Evolutionary conservation across 2,113 vertebrate species (phyloP).

Genomic region (Corythornis cristatus): DNA sequence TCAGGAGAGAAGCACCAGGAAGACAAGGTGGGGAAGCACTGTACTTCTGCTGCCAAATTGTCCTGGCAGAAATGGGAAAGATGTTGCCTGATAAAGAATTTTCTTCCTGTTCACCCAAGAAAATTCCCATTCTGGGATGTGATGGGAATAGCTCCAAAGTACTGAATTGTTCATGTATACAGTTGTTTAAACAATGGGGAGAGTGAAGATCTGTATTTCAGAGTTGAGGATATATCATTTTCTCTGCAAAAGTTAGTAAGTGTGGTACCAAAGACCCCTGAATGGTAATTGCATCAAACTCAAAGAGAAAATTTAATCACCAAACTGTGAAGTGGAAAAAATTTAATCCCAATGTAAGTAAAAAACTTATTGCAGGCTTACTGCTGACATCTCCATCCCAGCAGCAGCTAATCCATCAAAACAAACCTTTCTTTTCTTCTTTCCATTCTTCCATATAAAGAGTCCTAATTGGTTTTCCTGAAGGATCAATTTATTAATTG

Average conservation of each 20-base stretch:
- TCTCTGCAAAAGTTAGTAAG: not conserved
- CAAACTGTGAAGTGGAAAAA: conserved; percentile 32
- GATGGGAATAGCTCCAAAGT: not conserved
- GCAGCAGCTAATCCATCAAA: not conserved
- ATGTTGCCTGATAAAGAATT: not conserved
- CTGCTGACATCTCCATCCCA: not conserved
- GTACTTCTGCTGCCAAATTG: accelerated
- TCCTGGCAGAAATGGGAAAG: not conserved
- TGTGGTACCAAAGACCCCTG: not conserved
- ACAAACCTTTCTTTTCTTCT: not conserved
- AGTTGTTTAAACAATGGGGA: not conserved
- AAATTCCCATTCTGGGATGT: not conserved
- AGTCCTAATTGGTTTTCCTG: not conserved
- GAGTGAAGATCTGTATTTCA: not conserved
- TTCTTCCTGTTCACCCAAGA: not conserved
- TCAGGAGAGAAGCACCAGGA: not conserved
- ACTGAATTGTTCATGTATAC: not conserved
- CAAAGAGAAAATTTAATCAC: not conserved
- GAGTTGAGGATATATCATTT: not conserved
- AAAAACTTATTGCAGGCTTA: not conserved
- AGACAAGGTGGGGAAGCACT: not conserved
- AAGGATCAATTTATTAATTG: not conserved
- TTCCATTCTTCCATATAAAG: not conserved
- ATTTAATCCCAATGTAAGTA: not conserved
- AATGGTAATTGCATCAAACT: not conserved